Evolutionary conservation across 37 sponge, comb jelly and placozoan species (phyloP), one percentile per base, ranked within the genome.

Genomic region (Petrosia ficiformis): DNA sequence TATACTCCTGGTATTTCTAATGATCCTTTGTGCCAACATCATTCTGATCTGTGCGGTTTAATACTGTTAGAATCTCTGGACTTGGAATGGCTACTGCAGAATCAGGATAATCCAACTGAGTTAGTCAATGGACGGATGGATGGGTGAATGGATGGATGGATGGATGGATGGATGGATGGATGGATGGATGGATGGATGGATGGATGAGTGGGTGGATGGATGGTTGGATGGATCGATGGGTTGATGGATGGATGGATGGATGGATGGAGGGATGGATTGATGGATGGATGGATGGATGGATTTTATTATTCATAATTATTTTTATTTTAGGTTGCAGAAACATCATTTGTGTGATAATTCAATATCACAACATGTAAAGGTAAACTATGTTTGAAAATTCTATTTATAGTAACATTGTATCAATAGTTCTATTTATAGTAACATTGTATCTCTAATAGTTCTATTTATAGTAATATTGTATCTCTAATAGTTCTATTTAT

Each of bases 21-120:
- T 31, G 21, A 64, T 14, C 33, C 24, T 19, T 25, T 64, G 66
- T 29, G 2, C 3, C 4, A 16, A 6, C 59, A 0, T n/a, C 33
- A 25, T 66, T 80, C 76, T 29, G 76, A 80, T 42, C 42, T 86
- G 32, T 80, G 76, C 37, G 30, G 65, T 14, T 63, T 89, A 42
- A 84, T 89, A 10, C 67, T 89, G 32, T 70, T 89, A 43, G 90
- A 89, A 63, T 79, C 67, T 1, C 5, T 89, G 25, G 60, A 79
- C 56, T 32, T 83, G 61, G 90, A 89, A 31, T 75, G 60, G 52
- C 22, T 89, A 10, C 39, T 57, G 16, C 6, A 35, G 2, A 43
- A 80, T 65, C 60, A 74, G 65, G 65, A 61, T 30, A 44, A 32
- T 39, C 66, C 80, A 2, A 57, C 58, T 10, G 0, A 79, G 63